Evolutionary conservation across 1,140 invertebrate genomes (phyloP).

Genomic region (Idris sp.): DNA sequence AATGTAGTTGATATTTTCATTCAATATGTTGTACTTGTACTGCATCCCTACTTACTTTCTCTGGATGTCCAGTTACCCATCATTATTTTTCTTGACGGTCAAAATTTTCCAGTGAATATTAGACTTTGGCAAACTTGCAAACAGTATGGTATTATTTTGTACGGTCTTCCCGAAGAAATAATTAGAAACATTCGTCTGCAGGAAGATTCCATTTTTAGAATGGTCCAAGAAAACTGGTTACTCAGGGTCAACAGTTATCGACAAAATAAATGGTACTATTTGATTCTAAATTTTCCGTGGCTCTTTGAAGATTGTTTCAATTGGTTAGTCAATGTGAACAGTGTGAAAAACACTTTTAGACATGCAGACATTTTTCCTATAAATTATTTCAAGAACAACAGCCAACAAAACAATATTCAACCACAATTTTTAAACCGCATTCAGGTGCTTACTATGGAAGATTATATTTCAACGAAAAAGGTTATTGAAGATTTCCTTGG

Average conservation of each 20-base stretch:
- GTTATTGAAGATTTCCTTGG: constrained; percentile 24
- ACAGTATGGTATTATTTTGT: constrained; percentile 17
- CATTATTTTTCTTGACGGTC: constrained; percentile 20
- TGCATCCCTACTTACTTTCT: constrained; percentile 5
- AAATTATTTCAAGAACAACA: background rate
- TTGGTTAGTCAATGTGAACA: background rate
- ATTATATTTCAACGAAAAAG: constrained; percentile 24
- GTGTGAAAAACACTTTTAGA: constrained; percentile 4
- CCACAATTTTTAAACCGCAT: too few relatives aligned
- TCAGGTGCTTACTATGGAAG: constrained; percentile 7
- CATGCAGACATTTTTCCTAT: constrained; percentile 8
- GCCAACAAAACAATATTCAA: background rate
- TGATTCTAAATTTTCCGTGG: background rate
- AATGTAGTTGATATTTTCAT: constrained; percentile 18
- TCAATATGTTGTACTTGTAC: constrained; percentile 18
- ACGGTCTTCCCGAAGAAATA: constrained; percentile 9
- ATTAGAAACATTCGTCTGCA: background rate
- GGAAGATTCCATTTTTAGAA: constrained; percentile 2
- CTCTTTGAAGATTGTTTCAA: constrained; percentile 16
- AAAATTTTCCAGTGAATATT: constrained; percentile 18
- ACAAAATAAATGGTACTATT: constrained; percentile 11
- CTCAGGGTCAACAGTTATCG: background rate
- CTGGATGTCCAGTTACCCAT: constrained; percentile 18
- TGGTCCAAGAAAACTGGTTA: constrained; percentile 3
- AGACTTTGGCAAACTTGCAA: constrained; percentile 25